Conservation (phyloP, 2,113 vertebrate genomes). For the Podarcis raffonei region DNA sequence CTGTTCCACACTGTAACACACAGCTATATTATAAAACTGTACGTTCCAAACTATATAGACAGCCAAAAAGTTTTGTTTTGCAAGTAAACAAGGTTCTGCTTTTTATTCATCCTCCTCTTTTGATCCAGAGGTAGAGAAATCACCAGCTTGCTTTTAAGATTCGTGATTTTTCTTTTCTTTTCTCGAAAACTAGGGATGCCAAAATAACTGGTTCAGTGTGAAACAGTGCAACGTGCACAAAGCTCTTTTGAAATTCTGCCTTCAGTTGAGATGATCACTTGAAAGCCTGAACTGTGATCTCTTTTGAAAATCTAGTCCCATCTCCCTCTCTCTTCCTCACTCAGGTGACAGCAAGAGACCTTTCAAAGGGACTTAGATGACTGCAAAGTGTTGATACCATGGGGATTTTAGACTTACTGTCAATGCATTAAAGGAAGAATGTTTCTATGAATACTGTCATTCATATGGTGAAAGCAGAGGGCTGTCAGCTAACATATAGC, state of each 20-base stretch:
- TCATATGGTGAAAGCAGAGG: neutral
- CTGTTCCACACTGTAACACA: too few species aligned
- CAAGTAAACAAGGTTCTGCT: neutral
- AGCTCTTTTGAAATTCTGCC: conserved; percentile 18
- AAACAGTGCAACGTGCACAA: neutral
- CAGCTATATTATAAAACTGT: neutral
- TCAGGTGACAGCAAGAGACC: conserved; percentile 8
- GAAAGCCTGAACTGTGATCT: neutral
- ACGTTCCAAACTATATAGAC: neutral
- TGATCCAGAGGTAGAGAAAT: neutral
- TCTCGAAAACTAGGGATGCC: neutral
- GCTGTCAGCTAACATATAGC: neutral
- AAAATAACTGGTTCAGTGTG: neutral
- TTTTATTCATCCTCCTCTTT: conserved; percentile 1
- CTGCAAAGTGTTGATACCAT: neutral
- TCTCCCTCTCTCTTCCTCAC: neutral
- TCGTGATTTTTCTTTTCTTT: neutral
- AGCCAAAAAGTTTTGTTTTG: neutral
- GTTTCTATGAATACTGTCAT: neutral
- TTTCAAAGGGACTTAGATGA: conserved; percentile 22
- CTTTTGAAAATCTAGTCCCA: conserved; percentile 17
- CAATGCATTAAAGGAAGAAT: conserved; percentile 1
- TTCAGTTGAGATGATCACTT: neutral
- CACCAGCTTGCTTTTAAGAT: neutral
- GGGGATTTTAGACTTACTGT: conserved; percentile 6